These are phyloP conservation scores for Galagoides demidoff DNA, from an alignment of 2,797 vertebrate genomes.

Conservation along the genomic window DNA sequence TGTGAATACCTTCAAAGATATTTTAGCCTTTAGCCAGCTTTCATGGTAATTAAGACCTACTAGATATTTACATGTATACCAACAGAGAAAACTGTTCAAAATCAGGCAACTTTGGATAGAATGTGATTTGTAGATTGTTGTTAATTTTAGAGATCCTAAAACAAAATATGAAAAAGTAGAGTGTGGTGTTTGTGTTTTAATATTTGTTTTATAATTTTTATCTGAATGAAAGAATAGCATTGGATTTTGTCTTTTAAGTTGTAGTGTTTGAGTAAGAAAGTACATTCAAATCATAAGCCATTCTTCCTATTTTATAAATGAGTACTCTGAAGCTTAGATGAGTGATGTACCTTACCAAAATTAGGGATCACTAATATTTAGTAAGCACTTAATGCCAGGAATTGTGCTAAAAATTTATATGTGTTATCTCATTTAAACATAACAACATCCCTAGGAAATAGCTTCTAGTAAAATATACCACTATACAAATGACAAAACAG, in stretches of 20 bases:
- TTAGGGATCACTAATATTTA: slow-evolving; percentile 3
- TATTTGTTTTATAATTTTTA: slow-evolving; percentile 2
- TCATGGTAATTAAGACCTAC: neutral
- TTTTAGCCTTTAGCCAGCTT: slow-evolving; percentile 9
- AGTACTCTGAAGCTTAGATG: neutral
- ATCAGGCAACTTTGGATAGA: neutral
- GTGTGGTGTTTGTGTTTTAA: neutral
- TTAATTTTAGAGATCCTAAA: slow-evolving; percentile 9
- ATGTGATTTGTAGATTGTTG: neutral
- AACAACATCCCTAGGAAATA: neutral
- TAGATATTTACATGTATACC: slow-evolving; percentile 1
- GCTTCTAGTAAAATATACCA: slow-evolving; percentile 6
- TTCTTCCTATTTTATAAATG: neutral
- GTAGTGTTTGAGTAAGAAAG: neutral
- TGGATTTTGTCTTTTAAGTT: slow-evolving; percentile 33
- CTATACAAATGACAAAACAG: neutral
- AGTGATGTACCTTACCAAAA: neutral
- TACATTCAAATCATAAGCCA: neutral
- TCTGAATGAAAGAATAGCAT: neutral
- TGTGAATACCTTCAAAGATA: neutral
- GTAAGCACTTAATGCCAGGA: neutral
- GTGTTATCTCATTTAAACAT: slow-evolving; percentile 10
- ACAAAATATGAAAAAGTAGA: slow-evolving; percentile 43
- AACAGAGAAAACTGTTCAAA: slow-evolving; percentile 10
- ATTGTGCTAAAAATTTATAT: neutral